A percentile compares a stretch with the other conserved stretches of the same genome.
These are phyloP conservation scores for Phylloscopus whistleri DNA, from an alignment of 2,113 vertebrate genomes.

Conservation along the genomic window DNA sequence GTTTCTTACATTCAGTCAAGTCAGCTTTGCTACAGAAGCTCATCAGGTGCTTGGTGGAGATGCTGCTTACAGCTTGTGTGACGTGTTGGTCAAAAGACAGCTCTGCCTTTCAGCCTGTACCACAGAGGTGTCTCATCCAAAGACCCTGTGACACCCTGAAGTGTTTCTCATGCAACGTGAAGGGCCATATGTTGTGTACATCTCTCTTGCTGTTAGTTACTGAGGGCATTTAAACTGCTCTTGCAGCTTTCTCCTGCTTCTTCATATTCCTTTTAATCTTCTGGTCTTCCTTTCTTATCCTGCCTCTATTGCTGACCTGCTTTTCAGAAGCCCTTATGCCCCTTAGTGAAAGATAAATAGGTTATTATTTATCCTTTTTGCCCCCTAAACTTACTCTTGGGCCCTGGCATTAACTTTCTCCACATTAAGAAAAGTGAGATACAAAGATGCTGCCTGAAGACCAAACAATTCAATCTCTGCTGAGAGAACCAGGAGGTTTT, in stretches of 20 bases:
- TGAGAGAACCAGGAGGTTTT: background rate
- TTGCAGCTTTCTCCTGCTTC: background rate
- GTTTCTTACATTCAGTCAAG: background rate
- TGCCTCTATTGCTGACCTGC: background rate
- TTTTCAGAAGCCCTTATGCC: background rate
- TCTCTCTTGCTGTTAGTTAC: background rate
- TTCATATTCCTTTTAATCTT: background rate
- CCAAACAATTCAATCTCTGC: background rate
- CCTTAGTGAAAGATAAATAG: background rate
- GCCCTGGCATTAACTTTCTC: background rate
- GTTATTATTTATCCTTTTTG: background rate
- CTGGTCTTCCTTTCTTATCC: background rate
- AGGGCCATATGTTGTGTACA: rapidly evolving
- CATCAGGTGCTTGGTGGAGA: background rate
- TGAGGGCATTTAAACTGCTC: background rate
- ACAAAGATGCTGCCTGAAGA: background rate
- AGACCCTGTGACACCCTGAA: background rate
- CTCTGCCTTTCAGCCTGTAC: background rate
- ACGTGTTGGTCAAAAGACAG: background rate
- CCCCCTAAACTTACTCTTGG: background rate
- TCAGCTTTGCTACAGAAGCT: background rate
- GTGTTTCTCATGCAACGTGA: background rate
- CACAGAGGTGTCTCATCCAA: background rate
- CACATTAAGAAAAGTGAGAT: background rate
- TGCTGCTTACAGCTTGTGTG: background rate